Conservation (phyloP, 2,888 invertebrate genomes). For the Adelphocoris suturalis region DNA sequence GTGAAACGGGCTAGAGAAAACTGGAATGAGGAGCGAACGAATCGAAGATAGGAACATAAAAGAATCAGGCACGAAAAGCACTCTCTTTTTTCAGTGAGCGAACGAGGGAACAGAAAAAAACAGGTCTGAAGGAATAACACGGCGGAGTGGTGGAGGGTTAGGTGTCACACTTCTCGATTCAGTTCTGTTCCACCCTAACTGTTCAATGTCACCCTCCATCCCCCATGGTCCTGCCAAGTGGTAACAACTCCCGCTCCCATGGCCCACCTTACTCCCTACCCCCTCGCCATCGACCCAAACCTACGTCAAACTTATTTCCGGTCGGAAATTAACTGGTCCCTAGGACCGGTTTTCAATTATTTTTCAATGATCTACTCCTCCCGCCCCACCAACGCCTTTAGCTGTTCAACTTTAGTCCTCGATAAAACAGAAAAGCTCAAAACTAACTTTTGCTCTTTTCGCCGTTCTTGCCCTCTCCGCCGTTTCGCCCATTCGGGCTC, state of each 20-base stretch:
- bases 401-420: constrained; percentile 55
- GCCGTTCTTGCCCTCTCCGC: not conserved
- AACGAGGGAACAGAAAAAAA: constrained; percentile 39
- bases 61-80: constrained; percentile 25
- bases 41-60: not conserved
- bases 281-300: constrained; percentile 55
- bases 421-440: constrained; percentile 62
- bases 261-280: constrained; percentile 14
- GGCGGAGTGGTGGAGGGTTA: not conserved
- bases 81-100: not conserved
- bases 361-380: constrained; percentile 72
- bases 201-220: constrained; percentile 68
- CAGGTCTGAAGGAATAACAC: not conserved
- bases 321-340: constrained; percentile 74
- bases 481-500: not conserved
- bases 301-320: constrained; percentile 73
- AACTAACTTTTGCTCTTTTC: constrained; percentile 60
- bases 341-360: constrained; percentile 73
- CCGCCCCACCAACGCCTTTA: not conserved
- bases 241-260: constrained; percentile 51
- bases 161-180: constrained; percentile 48
- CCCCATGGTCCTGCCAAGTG: constrained; percentile 72
- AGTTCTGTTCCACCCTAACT: constrained; percentile 66
- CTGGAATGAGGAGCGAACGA: not conserved
- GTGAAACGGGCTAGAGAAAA: constrained; percentile 33